Evolutionary conservation across 1,140 invertebrate species (phyloP), one percentile per base, ranked within the genome.

Genomic region (Papilio glaucus): DNA sequence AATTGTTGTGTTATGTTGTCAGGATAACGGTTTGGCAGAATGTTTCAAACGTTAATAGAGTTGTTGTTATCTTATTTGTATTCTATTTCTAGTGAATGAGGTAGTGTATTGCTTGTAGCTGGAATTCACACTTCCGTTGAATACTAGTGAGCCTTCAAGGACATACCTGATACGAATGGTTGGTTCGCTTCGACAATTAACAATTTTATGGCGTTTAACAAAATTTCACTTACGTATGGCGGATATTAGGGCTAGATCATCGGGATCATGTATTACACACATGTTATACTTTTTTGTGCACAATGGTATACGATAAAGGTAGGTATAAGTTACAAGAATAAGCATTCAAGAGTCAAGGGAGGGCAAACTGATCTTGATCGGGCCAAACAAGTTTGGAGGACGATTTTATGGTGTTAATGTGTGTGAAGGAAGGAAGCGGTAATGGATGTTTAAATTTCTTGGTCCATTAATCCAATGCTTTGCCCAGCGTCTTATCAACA

Each of bases 51-150:
- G 75, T 77, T 80, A 81, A 85, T 84, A 84, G 80, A 38, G 42
- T 72, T 77, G n/a, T n/a, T n/a, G 73, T 79, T 82, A 84, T 82
- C 77, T 83, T 81, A 80, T 83, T 85, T 83, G 80, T 77, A 83
- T 85, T 85, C 77, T 86, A 84, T 84, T 83, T 84, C 78, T 84
- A 78, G 81, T 76, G 77, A 80, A 81, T 80, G 78, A 82, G 75
- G 72, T 73, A 79, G 83, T 85, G 84, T 79, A 82, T 81, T 79
- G 72, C 80, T n/a, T 62, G 63, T 82, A 80, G 77, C 57, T 77
- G 75, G 81, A 79, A 83, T 81, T 80, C 77, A 57, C 68, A 77
- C 75, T 79, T 76, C 75, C 73, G 57, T 77, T 76, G 68, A 69
- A 76, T 77, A 76, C 73, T 69, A 76, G 75, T 75, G 53, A 68